Percentiles rank a stretch among this genome's conserved stretches.
Evolutionary conservation across 2,113 vertebrate genomes (phyloP).

Genomic region (Origma solitaria): DNA sequence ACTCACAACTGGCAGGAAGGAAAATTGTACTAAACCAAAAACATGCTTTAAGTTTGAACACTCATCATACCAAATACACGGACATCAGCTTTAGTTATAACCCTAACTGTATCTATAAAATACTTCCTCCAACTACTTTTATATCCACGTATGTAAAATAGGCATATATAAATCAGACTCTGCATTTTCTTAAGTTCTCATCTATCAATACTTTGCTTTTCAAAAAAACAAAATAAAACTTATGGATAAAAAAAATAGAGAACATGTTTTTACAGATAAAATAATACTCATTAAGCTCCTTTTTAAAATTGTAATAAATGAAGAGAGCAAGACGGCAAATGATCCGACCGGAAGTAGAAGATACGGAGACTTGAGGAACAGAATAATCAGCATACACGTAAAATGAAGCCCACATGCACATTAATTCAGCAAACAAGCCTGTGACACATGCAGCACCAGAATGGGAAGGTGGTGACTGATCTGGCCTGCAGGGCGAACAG

Average conservation of each 20-base stretch:
- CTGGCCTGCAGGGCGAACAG: not conserved
- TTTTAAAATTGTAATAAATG: not conserved
- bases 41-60: not conserved
- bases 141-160: rapidly evolving
- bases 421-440: rapidly evolving
- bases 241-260: rapidly evolving
- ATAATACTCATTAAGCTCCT: not conserved
- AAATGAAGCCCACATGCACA: not conserved
- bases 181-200: not conserved
- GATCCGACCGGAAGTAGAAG: not conserved
- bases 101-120: not conserved
- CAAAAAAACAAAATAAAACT: not conserved
- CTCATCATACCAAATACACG: not conserved
- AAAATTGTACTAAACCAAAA: not conserved
- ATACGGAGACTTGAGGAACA: rapidly evolving
- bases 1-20: not conserved
- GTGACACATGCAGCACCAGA: not conserved
- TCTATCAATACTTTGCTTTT: not conserved
- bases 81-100: not conserved
- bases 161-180: not conserved
- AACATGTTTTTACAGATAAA: not conserved
- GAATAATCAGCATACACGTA: not conserved
- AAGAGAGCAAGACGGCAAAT: not conserved
- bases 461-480: not conserved
- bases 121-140: not conserved